Evolutionary conservation across 2,113 vertebrate genomes (phyloP), one percentile per base, ranked within the genome.

Genomic region (Ceuthmochares aereus): DNA sequence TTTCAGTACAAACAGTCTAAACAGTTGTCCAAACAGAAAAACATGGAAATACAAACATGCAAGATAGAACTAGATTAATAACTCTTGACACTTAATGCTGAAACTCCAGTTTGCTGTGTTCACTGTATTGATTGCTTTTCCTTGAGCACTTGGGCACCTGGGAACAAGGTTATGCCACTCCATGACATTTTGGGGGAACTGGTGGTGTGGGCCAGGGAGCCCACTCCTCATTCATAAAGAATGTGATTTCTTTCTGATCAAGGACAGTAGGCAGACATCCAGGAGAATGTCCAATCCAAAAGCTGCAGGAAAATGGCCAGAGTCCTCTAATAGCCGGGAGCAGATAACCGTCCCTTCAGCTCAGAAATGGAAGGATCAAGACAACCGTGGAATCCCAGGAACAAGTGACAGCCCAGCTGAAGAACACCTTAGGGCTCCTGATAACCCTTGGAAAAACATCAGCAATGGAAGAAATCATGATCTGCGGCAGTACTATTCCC

Each of bases 1-100:
- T 97, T 97, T 96, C 72, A 95, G 58, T 96, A 73, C 89, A 93
- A 95, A 96, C 83, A 94, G 29, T 54, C 51, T 67, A 68, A 86
- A 70, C 90, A 95, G 94, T 93, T 95, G 92, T 96, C 88, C 64
- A 96, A 95, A 95, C 95, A 96, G 85, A 85, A 96, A 94, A 96
- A 63, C 87, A 84, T 90, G 79, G 40, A 93, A 94, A 89, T 62
- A 89, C 14, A 97, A 94, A 91, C 83, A 95, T 14, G 12, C 18
- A 64, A 92, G 40, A 67, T 40, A 91, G 27, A 92, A 68, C 21
- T 68, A 52, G 51, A 60, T 55, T 93, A 92, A 92, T 95, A 91
- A 84, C 87, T 76, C 8, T 1, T 19, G 43, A 42, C 43, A 69
- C 37, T 88, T 75, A 68, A 40, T 11, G 40, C 1, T 55, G 58